Conservation (phyloP, 2,113 vertebrate genomes). For the Eulacestoma nigropectus region DNA sequence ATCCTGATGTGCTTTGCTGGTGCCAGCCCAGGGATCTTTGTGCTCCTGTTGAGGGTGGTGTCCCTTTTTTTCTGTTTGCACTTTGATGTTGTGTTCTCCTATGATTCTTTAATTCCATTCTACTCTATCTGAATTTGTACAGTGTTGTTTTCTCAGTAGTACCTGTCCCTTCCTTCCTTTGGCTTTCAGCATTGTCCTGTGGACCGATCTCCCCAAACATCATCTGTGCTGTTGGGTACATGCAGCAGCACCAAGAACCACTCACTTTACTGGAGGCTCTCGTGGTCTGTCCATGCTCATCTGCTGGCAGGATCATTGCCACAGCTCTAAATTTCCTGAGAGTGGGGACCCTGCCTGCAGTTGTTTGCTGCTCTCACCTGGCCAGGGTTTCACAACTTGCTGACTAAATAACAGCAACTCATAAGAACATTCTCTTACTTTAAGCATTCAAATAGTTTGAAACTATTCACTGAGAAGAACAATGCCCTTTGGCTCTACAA, state of each 20-base stretch:
- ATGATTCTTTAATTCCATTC: background rate
- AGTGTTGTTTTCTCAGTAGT: background rate
- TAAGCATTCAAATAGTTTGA: slow-evolving; percentile 32
- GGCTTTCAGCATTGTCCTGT: background rate
- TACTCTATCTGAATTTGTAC: background rate
- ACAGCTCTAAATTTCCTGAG: background rate
- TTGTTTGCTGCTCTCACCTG: slow-evolving; percentile 39
- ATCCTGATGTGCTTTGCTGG: background rate
- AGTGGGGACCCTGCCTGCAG: background rate
- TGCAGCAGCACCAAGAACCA: background rate
- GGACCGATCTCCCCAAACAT: background rate
- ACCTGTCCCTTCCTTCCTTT: background rate
- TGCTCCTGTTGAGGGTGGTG: background rate
- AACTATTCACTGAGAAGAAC: slow-evolving; percentile 50
- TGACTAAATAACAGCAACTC: background rate
- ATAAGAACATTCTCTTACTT: background rate
- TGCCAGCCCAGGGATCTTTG: background rate
- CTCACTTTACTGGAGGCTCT: background rate
- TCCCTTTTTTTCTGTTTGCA: background rate
- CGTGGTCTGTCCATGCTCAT: background rate
- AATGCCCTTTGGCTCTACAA: slow-evolving; percentile 41
- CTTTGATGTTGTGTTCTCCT: background rate
- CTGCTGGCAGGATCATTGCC: background rate
- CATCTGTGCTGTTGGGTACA: background rate
- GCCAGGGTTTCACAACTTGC: background rate